Base-by-base conservation (phyloP, 2,888 invertebrate genomes). In the Mythimna albipuncta region DNA sequence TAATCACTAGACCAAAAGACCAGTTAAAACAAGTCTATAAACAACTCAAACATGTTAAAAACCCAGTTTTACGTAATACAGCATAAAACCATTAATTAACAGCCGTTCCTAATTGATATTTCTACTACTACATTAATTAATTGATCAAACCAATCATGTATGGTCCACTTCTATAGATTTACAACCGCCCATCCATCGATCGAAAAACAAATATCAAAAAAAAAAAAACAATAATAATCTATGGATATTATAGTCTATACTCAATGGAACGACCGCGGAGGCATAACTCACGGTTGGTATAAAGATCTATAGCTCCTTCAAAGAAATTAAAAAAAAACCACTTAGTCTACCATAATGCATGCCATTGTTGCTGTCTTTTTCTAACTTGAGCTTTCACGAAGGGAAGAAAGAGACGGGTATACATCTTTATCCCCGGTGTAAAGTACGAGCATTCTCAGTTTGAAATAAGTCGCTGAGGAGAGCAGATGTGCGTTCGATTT, bases 301-400 rank as follows among this genome's bases (percentile, higher is more conserved):
- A 93, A 91, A 87, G 92, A 92, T 93, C 94, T 94, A 94, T 94
- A 93, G 91, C 93, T 93, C 92, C 90, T 94, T 95, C 95, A 94
- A 93, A 94, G 95, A 94, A 95, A 94, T 95, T 92, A 93, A 92
- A 91, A 93, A 44, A 95, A 95, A 73, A 94, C 89, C 86, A 92
- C 88, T 87, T 89, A 88, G 89, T 91, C 90, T 85, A 90, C 93
- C 93, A 93, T 93, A 94, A 94, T 93, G 96, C 95, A 95, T 95
- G 93, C 95, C 95, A 93, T 92, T 95, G 89, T 93, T 87, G 78
- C 91, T 74, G 65, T 93, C 93, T 81, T 90, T 2, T 68, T 94
- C 88, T 16, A 13, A 41, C 91, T 1, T 59, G 38, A 2, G 7
- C 10, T 52, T 69, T 6, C 2, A 13, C 47, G 2, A 11, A 59